phyloP scores from a whole-genome alignment of 1,140 invertebrate species.

The Hesperophylax magnus region DNA sequence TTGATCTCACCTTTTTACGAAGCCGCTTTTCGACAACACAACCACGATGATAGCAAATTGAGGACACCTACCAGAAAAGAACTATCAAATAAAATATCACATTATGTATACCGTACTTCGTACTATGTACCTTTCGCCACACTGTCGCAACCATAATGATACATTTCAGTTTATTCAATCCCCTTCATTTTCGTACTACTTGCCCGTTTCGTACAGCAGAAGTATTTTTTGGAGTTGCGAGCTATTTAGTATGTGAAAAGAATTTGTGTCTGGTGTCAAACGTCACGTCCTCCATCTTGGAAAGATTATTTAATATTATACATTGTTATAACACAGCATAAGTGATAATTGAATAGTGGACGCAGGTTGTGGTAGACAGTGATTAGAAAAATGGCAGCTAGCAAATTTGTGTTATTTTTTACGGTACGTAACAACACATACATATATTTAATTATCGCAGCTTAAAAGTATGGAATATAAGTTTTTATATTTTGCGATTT shows the following conservation, averaged over 20 bases:
- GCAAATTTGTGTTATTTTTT: constrained; percentile 4
- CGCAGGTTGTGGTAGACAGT: background rate
- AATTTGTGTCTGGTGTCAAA: constrained; percentile 21
- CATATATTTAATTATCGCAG: too few relatives aligned
- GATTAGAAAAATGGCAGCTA: constrained; percentile 14
- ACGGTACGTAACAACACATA: background rate
- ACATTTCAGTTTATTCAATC: background rate
- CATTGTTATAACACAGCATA: too few relatives aligned
- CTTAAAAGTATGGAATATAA: background rate
- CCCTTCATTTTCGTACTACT: background rate
- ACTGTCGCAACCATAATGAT: background rate
- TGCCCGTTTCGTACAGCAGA: background rate
- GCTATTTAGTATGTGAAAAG: constrained; percentile 15
- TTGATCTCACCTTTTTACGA: background rate
- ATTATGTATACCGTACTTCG: too few relatives aligned
- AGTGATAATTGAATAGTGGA: too few relatives aligned
- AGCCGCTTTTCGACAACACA: background rate
- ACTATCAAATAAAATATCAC: background rate
- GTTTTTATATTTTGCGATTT: background rate
- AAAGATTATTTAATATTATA: background rate
- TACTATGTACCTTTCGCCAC: too few relatives aligned
- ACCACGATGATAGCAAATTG: background rate
- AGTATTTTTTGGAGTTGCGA: background rate
- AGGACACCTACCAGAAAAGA: background rate
- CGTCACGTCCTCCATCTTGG: constrained; percentile 13